These are phyloP conservation scores for Parnassius orleans DNA, from an alignment of 2,888 invertebrate species.

Conservation along the genomic window DNA sequence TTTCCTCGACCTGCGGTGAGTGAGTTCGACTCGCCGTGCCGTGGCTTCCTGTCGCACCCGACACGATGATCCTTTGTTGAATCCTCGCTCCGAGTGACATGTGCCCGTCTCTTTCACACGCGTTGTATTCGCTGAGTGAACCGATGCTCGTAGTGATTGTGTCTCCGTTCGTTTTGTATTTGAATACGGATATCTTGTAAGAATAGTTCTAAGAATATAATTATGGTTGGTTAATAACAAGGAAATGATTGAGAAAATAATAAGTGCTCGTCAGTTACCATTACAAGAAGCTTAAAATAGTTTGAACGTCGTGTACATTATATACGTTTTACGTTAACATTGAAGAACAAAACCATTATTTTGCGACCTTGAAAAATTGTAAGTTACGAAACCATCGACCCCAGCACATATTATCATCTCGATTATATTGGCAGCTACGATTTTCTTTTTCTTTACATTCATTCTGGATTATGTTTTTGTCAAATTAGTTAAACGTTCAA, in stretches of 20 bases:
- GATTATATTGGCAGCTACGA: constrained; percentile 63
- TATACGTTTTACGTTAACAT: constrained; percentile 36
- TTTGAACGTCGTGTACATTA: constrained; percentile 39
- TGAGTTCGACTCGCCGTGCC: constrained; percentile 66
- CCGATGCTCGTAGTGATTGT: constrained; percentile 55
- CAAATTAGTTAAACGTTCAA: too few relatives aligned
- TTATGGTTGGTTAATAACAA: constrained; percentile 37
- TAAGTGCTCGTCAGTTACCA: constrained; percentile 31
- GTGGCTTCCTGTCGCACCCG: constrained; percentile 63
- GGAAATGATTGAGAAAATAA: constrained; percentile 41
- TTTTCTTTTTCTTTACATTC: constrained; percentile 38
- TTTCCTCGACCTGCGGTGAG: constrained; percentile 79
- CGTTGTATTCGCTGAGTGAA: constrained; percentile 53
- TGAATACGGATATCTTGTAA: constrained; percentile 36
- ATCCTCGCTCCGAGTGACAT: constrained; percentile 65
- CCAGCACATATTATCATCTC: constrained; percentile 56
- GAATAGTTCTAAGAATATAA: constrained; percentile 34
- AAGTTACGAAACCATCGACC: constrained; percentile 63
- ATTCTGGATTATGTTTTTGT: too few relatives aligned
- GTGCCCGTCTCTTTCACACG: constrained; percentile 72
- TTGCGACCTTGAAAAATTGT: constrained; percentile 64
- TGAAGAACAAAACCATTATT: constrained; percentile 67
- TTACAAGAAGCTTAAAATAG: constrained; percentile 39
- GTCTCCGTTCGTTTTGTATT: constrained; percentile 37
- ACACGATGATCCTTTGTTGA: constrained; percentile 66